These are phyloP conservation scores for Plusia festucae DNA, from an alignment of 2,888 invertebrate genomes.

Conservation along the genomic window DNA sequence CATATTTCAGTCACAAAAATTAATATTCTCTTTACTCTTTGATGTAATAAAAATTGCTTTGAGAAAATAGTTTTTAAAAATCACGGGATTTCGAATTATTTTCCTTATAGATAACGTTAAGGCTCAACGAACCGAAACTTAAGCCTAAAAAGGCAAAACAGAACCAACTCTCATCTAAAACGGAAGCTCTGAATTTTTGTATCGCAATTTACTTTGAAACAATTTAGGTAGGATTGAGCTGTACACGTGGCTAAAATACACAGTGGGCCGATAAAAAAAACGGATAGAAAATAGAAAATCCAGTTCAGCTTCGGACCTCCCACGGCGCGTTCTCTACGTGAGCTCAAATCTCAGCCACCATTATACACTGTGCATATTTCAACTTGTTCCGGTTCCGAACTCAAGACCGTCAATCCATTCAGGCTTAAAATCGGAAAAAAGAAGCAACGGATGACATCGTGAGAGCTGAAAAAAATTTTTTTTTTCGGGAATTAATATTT, in stretches of 20 bases:
- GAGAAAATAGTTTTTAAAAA: too few species aligned
- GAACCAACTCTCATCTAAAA: constrained; percentile 6
- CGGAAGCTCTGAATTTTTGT: constrained; percentile 19
- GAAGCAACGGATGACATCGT: too few species aligned
- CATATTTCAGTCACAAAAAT: too few species aligned
- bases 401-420: not conserved
- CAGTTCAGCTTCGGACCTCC: constrained; percentile 10
- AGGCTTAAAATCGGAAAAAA: not conserved
- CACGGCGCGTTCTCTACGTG: constrained; percentile 1
- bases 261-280: constrained; percentile 25
- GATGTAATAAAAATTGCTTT: too few species aligned
- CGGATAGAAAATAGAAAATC: constrained; percentile 31
- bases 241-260: constrained; percentile 37
- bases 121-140: not conserved
- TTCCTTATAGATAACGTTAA: not conserved
- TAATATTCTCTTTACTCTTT: too few species aligned
- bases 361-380: constrained; percentile 5
- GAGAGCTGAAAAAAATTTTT: not conserved
- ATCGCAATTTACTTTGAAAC: constrained; percentile 35
- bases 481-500: not conserved
- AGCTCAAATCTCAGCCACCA: constrained; percentile 20
- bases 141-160: constrained; percentile 2
- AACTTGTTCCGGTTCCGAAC: not conserved
- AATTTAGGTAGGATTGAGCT: constrained; percentile 32
- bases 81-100: too few species aligned